phyloP scores from a whole-genome alignment of 2,888 invertebrate genomes.

The Papilio protenor region DNA sequence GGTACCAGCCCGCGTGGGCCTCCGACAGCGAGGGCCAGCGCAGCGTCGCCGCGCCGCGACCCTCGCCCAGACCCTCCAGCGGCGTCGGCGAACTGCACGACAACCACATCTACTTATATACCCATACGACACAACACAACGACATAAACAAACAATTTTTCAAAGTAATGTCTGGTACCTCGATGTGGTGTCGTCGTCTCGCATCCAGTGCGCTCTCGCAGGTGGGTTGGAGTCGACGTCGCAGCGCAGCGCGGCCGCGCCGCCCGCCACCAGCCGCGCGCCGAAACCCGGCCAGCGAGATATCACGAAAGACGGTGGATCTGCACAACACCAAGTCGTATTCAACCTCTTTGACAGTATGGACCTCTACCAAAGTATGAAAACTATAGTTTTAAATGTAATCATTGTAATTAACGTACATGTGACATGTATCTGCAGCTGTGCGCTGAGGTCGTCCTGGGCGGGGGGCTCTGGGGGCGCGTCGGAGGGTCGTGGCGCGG shows the following conservation, averaged over 20 bases:
- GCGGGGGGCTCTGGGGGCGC: slow-evolving; percentile 85
- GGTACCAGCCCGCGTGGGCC: slow-evolving; percentile 96
- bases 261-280: slow-evolving; percentile 93
- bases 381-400: no score
- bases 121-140: not conserved
- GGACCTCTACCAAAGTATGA: no score
- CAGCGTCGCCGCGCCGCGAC: slow-evolving; percentile 85
- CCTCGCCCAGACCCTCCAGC: slow-evolving; percentile 54
- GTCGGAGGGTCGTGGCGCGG: slow-evolving; percentile 76
- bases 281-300: slow-evolving; percentile 97
- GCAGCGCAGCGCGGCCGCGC: slow-evolving; percentile 94
- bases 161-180: slow-evolving; percentile 61
- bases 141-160: not conserved
- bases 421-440: slow-evolving; percentile 78
- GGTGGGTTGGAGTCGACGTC: slow-evolving; percentile 97
- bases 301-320: slow-evolving; percentile 96
- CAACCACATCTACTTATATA: not conserved
- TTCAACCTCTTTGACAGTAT: not conserved
- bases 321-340: slow-evolving; percentile 69
- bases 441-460: slow-evolving; percentile 61
- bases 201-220: slow-evolving; percentile 93
- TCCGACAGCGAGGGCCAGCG: slow-evolving; percentile 92
- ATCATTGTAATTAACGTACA: slow-evolving; percentile 55
- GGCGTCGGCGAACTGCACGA: slow-evolving; percentile 59
- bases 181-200: slow-evolving; percentile 76